Conservation (phyloP, 1,140 invertebrate species). For the Melitaea cinxia region DNA sequence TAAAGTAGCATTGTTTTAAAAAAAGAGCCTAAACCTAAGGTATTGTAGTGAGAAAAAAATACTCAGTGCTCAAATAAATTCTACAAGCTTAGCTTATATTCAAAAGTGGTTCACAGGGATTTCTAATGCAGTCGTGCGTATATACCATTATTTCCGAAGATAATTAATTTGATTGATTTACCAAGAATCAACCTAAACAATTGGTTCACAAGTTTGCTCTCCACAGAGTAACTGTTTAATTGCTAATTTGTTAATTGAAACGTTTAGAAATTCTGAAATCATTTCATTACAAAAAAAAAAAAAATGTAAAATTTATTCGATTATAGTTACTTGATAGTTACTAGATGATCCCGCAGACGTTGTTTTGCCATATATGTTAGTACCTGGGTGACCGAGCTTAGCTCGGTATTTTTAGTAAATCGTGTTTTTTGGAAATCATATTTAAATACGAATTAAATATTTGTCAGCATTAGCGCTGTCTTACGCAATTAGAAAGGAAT, state of each 20-base stretch:
- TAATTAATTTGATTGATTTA: neutral
- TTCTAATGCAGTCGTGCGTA: neutral
- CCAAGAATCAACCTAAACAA: neutral
- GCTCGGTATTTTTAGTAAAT: too few relatives aligned
- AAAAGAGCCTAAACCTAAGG: neutral
- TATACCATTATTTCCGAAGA: neutral
- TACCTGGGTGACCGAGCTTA: too few relatives aligned
- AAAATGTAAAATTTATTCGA: too few relatives aligned
- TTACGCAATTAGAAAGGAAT: too few relatives aligned
- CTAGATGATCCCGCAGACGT: too few relatives aligned
- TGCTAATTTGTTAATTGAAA: neutral
- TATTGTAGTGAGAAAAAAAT: neutral
- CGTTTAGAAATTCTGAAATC: neutral
- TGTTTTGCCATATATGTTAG: too few relatives aligned
- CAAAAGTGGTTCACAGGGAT: neutral
- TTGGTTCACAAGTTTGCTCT: neutral
- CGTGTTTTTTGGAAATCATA: too few relatives aligned
- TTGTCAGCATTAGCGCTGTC: too few relatives aligned
- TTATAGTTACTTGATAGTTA: neutral
- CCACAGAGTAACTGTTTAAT: neutral
- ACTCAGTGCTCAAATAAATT: neutral
- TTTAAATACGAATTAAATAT: too few relatives aligned
- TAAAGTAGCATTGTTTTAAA: neutral
- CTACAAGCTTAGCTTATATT: neutral
- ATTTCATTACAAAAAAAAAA: neutral